Evolutionary conservation across 2,797 vertebrate genomes (phyloP), one percentile per base, ranked within the genome.

Genomic region (Diglossa cyanea): DNA sequence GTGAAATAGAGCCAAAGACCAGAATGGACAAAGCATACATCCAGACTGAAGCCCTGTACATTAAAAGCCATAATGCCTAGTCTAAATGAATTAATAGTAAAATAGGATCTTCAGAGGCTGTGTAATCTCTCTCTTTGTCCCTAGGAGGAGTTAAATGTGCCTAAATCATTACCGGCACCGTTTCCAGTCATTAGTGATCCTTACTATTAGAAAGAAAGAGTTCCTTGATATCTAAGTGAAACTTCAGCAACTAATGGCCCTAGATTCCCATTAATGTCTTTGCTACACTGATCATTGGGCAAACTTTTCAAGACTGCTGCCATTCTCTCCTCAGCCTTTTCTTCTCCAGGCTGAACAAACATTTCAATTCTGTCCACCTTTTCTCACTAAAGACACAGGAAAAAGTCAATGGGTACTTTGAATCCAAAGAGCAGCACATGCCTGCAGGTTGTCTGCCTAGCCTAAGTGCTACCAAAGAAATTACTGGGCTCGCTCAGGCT

Each of bases 401-500:
- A 78, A 82, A 90, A 40, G 7, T 50, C 37, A 35, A 2, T 5
- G 5, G 10, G 15, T 13, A 42, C 44, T 85, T 89, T 70, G 39
- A n/a, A 67, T 66, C 9, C 28, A 51, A 65, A 18, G 30, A 81
- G 6, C 11, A 26, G 18, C 37, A 42, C 13, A 3, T 33, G 18
- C 12, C 39, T 57, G n/a, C 30, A 45, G 25, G 26, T 63, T 45
- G 9, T 53, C n/a, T 77, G 11, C 37, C 17, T 11, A 12, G 31
- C 26, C 21, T 11, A 28, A 63, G 23, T 17, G 30, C 31, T 80
- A 60, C 13, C 37, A 63, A 55, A 51, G 0, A 2, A 82, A 28
- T 24, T 23, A 31, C 7, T 2, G 2, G 17, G 15, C 0, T 0
- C 51, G 31, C 42, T 68, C 60, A 83, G 39, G 23, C 10, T 53